phyloP scores from a whole-genome alignment of 2,888 invertebrate species.

The Podotricha telesiphe region DNA sequence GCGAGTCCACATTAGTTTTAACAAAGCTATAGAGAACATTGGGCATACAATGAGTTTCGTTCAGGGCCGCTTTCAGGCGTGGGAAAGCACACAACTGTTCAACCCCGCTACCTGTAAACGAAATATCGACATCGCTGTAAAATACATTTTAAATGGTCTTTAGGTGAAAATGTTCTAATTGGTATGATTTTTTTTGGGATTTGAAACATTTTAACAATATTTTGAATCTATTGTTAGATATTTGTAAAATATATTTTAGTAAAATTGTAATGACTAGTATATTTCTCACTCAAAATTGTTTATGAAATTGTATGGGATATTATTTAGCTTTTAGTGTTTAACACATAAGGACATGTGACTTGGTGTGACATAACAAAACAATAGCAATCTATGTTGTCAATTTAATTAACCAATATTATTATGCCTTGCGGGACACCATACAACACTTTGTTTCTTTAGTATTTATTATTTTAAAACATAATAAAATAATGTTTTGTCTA shows the following conservation, averaged over 20 bases:
- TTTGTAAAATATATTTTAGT: neutral
- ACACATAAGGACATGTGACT: slow-evolving; percentile 69
- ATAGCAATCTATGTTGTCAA: slow-evolving; percentile 49
- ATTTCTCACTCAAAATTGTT: slow-evolving; percentile 68
- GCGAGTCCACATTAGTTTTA: slow-evolving; percentile 49
- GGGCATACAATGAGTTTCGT: slow-evolving; percentile 47
- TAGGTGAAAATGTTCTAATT: slow-evolving; percentile 23
- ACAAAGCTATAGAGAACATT: slow-evolving; percentile 51
- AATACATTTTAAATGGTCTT: slow-evolving; percentile 57
- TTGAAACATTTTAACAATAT: neutral
- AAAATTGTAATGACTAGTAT: slow-evolving; percentile 23
- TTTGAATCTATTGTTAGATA: neutral
- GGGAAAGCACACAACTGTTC: slow-evolving; percentile 72
- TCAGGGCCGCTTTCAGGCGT: slow-evolving; percentile 54
- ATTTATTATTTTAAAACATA: slow-evolving; percentile 52
- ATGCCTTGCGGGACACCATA: slow-evolving; percentile 65
- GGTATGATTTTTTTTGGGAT: slow-evolving; percentile 27
- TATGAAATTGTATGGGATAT: slow-evolving; percentile 52
- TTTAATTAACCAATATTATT: slow-evolving; percentile 51
- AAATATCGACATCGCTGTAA: slow-evolving; percentile 61
- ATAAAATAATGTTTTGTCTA: slow-evolving; percentile 47
- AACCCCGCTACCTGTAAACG: slow-evolving; percentile 64
- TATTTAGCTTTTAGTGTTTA: slow-evolving; percentile 81
- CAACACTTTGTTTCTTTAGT: slow-evolving; percentile 45
- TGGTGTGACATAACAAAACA: slow-evolving; percentile 54